Evolutionary conservation across 1,140 invertebrate genomes (phyloP).

Genomic region (Triops longicaudatus): DNA sequence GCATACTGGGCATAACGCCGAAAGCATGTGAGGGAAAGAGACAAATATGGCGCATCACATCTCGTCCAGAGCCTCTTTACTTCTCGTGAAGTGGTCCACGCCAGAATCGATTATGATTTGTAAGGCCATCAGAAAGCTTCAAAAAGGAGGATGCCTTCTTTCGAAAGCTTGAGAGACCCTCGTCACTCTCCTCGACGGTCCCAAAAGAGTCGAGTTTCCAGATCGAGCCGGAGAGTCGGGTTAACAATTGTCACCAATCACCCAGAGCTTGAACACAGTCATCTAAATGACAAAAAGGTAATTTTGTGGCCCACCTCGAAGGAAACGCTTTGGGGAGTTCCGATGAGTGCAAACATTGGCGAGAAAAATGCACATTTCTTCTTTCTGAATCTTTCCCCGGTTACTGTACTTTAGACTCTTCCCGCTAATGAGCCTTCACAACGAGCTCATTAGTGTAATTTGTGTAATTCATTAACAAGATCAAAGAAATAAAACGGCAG

Average conservation of each 20-base stretch:
- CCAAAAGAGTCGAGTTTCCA: not conserved
- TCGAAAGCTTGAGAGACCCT: not conserved
- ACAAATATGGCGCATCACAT: not conserved
- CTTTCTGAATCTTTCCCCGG: not conserved
- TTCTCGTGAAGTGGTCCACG: constrained; percentile 2
- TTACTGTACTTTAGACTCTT: not conserved
- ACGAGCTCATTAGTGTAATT: not conserved
- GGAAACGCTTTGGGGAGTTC: not conserved
- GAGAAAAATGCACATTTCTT: not conserved
- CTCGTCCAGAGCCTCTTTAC: not conserved
- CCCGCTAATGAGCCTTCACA: not conserved
- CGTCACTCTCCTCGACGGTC: not conserved
- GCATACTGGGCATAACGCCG: not conserved
- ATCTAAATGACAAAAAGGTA: constrained; percentile 9
- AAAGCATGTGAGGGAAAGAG: not conserved
- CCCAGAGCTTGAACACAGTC: not conserved
- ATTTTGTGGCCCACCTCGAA: not conserved
- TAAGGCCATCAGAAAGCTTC: constrained; percentile 5
- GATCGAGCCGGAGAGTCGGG: not conserved
- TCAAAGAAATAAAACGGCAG: not conserved
- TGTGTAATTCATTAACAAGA: not conserved
- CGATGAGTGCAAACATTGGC: not conserved
- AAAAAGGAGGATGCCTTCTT: not conserved
- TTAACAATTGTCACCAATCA: not conserved
- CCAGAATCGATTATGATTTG: not conserved